Evolutionary conservation across 2,888 invertebrate genomes (phyloP), one percentile per base, ranked within the genome.

Genomic region (Cheilosia vernalis): DNA sequence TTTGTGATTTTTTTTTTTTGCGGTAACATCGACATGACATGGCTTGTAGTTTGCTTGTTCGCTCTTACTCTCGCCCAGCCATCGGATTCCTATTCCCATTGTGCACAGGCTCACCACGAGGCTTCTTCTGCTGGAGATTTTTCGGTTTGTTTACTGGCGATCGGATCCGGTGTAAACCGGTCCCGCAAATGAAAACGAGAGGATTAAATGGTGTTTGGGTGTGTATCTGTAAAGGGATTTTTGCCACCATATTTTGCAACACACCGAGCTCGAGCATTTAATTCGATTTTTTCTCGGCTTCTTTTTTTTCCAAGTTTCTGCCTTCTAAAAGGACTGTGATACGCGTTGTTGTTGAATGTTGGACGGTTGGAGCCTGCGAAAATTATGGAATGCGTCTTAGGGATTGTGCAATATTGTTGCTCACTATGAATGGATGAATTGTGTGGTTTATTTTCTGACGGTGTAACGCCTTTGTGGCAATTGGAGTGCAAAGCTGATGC

Each of bases 161-260:
- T 78, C 55, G 61, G 78, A 83, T 83, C 72, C 82, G 83, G 67
- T 79, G 79, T 58, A 73, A 84, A 84, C 79, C 84, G 84, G 84
- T 84, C 79, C 19, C 55, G 13, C 30, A 69, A 79, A 74, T 73
- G 79, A 84, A 84, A 84, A 79, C 79, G 79, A 79, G 77, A 79
- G 78, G 78, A 83, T 67, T 73, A 78, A 67, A 67, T 58, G 72
- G 44, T 51, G 61, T 73, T 73, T 63, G 67, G 55, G 63, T 69
- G 83, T 83, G 70, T 78, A 72, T 67, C 53, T 15, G 55, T 69
- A 78, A 81, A 64, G 69, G 69, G 64, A 58, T 51, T 64, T 69
- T 73, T 69, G 79, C 73, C 84, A 84, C 83, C 73, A 84, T 84
- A 79, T 79, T 84, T 84, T 58, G 79, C 67, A 84, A 67, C 72